A percentile compares a stretch with the other conserved stretches of the same genome.
Conservation (phyloP, 2,113 vertebrate species). For the Bettongia penicillata region DNA sequence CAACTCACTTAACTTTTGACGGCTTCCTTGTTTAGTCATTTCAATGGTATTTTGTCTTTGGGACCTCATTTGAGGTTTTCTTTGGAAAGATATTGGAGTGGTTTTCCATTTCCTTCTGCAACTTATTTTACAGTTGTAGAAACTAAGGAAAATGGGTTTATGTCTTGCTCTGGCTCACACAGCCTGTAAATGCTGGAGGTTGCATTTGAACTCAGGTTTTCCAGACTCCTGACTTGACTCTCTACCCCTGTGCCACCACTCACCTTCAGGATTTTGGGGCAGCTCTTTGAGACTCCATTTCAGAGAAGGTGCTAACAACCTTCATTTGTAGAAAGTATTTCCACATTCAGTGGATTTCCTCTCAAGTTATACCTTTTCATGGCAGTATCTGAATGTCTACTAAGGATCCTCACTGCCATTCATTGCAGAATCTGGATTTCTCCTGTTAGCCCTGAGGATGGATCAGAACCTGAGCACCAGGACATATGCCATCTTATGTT, state of each 20-base stretch:
- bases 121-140: too few species aligned
- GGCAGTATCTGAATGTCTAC: background rate
- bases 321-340: background rate
- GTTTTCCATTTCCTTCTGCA: too few species aligned
- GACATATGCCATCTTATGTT: background rate
- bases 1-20: too few species aligned
- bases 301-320: background rate
- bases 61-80: too few species aligned
- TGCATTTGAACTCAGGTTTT: too few species aligned
- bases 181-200: too few species aligned
- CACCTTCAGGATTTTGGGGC: background rate
- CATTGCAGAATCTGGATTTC: background rate
- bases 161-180: too few species aligned
- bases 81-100: too few species aligned
- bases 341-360: background rate
- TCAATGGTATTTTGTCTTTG: too few species aligned
- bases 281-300: background rate
- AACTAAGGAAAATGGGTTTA: too few species aligned
- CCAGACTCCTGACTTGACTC: too few species aligned
- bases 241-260: background rate
- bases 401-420: background rate
- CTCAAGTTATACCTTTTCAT: background rate
- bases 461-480: background rate
- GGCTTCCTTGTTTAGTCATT: too few species aligned
- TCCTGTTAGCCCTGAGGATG: background rate